Percentiles rank a stretch among this genome's conserved stretches.
These are phyloP conservation scores for Coccyzus lansbergi DNA, from an alignment of 2,797 vertebrate species.

Conservation along the genomic window DNA sequence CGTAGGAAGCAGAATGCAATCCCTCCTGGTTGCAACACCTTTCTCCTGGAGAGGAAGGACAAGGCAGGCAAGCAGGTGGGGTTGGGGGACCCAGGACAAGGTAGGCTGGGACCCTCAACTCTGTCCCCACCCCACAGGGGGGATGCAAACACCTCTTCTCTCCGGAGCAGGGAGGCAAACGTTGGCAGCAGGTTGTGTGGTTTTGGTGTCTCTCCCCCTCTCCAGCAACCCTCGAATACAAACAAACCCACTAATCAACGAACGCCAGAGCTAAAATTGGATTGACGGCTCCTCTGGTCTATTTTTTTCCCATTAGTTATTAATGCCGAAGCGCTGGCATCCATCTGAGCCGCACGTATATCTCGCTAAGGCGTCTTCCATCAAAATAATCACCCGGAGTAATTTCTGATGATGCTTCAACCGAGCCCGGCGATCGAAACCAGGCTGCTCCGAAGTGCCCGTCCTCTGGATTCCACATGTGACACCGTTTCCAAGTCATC, in stretches of 20 bases:
- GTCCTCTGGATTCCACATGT: not conserved
- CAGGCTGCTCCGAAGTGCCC: not conserved
- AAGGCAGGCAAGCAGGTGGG: fast-evolving
- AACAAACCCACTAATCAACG: not conserved
- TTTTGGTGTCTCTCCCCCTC: not conserved
- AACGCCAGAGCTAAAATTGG: not conserved
- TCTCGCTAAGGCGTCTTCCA: not conserved
- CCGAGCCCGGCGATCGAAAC: not conserved
- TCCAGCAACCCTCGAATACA: not conserved
- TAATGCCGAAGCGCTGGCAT: not conserved
- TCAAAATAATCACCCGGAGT: not conserved
- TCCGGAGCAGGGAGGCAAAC: fast-evolving
- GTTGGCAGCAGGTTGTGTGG: fast-evolving
- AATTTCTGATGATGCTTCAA: not conserved
- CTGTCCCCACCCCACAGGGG: too few species aligned
- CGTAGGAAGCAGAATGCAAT: fast-evolving
- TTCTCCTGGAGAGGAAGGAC: not conserved
- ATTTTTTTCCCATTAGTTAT: not conserved
- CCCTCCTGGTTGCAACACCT: not conserved
- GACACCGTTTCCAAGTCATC: not conserved
- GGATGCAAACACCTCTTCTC: not conserved
- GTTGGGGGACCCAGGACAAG: fast-evolving
- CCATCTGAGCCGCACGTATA: fast-evolving
- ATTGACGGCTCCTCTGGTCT: not conserved
- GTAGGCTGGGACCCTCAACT: not conserved